Evolutionary conservation across 2,113 vertebrate genomes (phyloP).

Genomic region (Poeciliopsis turrubarensis): DNA sequence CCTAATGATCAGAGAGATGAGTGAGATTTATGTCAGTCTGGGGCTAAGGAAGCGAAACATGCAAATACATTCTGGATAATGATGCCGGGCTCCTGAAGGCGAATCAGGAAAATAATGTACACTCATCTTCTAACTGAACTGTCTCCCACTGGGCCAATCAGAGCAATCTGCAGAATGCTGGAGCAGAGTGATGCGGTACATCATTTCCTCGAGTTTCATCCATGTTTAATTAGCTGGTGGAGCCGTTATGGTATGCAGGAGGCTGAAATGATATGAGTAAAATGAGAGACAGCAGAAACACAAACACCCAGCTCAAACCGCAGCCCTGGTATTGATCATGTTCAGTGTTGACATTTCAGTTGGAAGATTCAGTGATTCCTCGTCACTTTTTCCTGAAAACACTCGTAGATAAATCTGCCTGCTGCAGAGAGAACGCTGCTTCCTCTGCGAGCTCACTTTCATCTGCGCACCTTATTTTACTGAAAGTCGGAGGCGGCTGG

Average conservation of each 20-base stretch:
- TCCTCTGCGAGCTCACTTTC: slow-evolving; percentile 8
- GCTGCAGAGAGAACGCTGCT: neutral
- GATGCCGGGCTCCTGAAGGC: neutral
- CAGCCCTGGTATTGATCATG: neutral
- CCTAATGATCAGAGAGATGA: neutral
- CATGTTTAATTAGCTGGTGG: slow-evolving; percentile 16
- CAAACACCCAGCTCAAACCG: neutral
- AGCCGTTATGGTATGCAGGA: neutral
- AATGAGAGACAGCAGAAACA: neutral
- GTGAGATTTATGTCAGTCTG: neutral
- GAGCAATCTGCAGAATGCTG: slow-evolving; percentile 2
- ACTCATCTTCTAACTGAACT: neutral
- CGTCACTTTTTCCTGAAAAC: slow-evolving; percentile 1
- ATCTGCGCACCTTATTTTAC: slow-evolving; percentile 11
- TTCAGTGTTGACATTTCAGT: neutral
- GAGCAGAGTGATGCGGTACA: neutral
- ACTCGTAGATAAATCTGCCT: slow-evolving; percentile 15
- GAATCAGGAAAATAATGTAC: neutral
- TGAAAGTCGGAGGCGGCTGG: neutral
- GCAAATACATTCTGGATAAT: neutral
- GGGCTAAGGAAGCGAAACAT: neutral
- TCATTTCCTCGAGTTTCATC: neutral
- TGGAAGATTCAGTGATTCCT: neutral
- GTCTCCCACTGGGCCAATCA: slow-evolving; percentile 7
- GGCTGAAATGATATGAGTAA: neutral